These are phyloP conservation scores for Cyprinodon variegatus DNA, from an alignment of 2,113 vertebrate genomes.

Conservation along the genomic window DNA sequence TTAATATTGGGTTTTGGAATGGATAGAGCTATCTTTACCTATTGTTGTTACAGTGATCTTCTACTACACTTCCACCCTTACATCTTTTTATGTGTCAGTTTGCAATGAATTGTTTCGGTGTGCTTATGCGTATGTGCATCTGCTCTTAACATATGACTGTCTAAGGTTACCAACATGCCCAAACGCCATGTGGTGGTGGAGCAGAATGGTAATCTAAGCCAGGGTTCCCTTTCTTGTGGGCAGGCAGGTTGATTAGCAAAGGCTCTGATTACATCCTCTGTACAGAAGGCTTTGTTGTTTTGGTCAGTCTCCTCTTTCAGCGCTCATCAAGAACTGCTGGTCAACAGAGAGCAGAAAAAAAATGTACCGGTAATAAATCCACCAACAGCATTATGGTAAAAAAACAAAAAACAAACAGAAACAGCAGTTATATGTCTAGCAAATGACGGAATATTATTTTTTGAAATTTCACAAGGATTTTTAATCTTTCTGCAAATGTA, in stretches of 20 bases:
- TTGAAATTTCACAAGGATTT: not conserved
- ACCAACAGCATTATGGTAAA: conserved; percentile 3
- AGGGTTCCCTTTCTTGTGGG: conserved; percentile 77
- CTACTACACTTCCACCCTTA: too few relatives aligned
- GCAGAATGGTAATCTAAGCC: conserved; percentile 72
- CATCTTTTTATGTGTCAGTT: not conserved
- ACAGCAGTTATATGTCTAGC: too few relatives aligned
- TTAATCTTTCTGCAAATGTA: not conserved
- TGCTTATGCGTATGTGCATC: conserved; percentile 7
- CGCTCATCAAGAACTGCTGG: conserved; percentile 44
- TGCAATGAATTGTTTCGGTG: conserved; percentile 13
- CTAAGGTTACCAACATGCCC: conserved; percentile 58
- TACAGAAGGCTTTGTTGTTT: conserved; percentile 68
- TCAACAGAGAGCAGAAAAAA: conserved; percentile 35
- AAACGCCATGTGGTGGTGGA: conserved; percentile 52
- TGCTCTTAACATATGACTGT: conserved; percentile 34
- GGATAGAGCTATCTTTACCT: not conserved
- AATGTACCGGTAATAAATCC: conserved; percentile 23
- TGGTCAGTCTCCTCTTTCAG: conserved; percentile 71
- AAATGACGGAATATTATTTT: too few relatives aligned
- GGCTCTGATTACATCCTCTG: conserved; percentile 68
- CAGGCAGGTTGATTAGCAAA: conserved; percentile 70
- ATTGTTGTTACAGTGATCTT: not conserved
- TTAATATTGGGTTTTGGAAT: not conserved
- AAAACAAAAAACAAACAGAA: not conserved